Evolutionary conservation across 2,797 vertebrate species (phyloP).

Genomic region (Sebastiscus tertius): DNA sequence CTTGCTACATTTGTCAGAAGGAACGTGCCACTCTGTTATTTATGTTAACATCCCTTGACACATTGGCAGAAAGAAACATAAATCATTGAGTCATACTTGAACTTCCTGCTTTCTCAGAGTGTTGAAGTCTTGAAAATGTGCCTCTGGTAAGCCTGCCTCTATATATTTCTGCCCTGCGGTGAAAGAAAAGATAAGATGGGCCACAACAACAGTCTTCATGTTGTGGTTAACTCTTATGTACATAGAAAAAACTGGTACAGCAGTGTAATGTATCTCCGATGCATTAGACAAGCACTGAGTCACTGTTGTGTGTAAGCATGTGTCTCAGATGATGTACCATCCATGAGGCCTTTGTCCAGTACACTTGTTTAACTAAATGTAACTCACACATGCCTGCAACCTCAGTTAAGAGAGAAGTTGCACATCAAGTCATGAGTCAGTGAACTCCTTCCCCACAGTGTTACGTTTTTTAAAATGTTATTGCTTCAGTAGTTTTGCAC

Average conservation of each 20-base stretch:
- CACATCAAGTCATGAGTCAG: conserved; percentile 14
- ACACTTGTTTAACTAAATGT: conserved; percentile 1
- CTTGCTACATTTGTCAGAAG: conserved; percentile 34
- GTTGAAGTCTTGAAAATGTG: conserved; percentile 37
- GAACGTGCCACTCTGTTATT: conserved; percentile 51
- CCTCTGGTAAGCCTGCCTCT: conserved; percentile 11
- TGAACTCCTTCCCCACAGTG: conserved; percentile 7
- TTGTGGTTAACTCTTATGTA: conserved; percentile 13
- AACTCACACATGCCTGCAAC: not conserved
- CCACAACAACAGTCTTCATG: conserved; percentile 19
- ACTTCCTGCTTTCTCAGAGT: conserved; percentile 58
- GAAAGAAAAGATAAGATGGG: conserved; percentile 13
- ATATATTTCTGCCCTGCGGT: conserved; percentile 23
- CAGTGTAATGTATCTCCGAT: conserved; percentile 16
- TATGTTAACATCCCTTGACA: conserved; percentile 49
- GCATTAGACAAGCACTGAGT: conserved; percentile 20
- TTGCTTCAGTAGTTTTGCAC: conserved; percentile 36
- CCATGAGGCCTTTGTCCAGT: conserved; percentile 18
- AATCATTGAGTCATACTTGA: conserved; percentile 57
- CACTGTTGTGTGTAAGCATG: conserved; percentile 23
- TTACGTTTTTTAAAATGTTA: conserved; percentile 1
- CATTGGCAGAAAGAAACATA: conserved; percentile 48
- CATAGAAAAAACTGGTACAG: conserved; percentile 6
- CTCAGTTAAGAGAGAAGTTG: conserved; percentile 17
- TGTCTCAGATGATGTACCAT: conserved; percentile 21